Conservation (phyloP, 2,888 invertebrate genomes). For the Nymphalis urticae region DNA sequence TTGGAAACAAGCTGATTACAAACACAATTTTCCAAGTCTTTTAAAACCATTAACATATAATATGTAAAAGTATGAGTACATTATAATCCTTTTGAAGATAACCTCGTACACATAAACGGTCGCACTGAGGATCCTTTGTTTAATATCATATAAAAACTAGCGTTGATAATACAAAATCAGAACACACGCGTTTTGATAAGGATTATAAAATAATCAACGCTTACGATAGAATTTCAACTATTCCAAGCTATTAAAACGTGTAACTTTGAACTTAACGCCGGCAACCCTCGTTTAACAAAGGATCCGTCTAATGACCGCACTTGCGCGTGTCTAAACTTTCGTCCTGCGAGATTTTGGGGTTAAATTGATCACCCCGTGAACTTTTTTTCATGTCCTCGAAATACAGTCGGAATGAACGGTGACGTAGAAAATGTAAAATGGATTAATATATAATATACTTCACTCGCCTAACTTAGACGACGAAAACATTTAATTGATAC, state of each 20-base stretch:
- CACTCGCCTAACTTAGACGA: no score
- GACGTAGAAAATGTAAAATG: neutral
- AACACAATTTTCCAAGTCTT: no score
- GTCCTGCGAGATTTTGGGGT: conserved; percentile 48
- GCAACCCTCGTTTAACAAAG: conserved; percentile 5
- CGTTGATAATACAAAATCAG: neutral
- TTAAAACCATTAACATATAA: no score
- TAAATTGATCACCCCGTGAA: conserved; percentile 64
- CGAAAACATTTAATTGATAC: no score
- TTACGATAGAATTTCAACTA: neutral
- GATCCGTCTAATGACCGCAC: conserved; percentile 21
- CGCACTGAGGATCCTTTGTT: neutral
- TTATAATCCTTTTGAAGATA: neutral
- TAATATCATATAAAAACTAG: neutral
- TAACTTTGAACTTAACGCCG: neutral
- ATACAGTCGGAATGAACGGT: neutral
- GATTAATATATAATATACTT: neutral
- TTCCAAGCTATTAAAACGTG: neutral
- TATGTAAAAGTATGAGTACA: neutral
- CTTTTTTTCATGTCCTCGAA: conserved; percentile 48
- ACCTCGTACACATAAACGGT: neutral
- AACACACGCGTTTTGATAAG: neutral
- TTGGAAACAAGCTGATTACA: no score
- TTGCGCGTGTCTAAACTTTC: conserved; percentile 51
- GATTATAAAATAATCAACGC: conserved; percentile 5